Evolutionary conservation across 2,888 invertebrate genomes (phyloP).

Genomic region (Caenorhabditis japonica): DNA sequence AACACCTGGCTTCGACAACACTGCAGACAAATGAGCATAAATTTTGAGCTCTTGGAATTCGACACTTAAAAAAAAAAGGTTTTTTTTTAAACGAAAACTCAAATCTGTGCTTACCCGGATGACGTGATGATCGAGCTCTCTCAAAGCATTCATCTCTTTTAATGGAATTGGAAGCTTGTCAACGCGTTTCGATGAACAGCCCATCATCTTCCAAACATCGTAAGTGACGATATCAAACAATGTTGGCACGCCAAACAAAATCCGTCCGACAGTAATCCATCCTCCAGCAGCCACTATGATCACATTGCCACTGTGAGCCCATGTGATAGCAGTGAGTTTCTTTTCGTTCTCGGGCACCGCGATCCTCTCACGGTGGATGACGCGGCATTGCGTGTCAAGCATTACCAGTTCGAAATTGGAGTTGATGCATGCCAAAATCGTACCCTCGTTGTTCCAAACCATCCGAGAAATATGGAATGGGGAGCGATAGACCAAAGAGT

Average conservation of each 20-base stretch:
- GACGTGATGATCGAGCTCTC: slow-evolving; percentile 82
- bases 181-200: slow-evolving; percentile 78
- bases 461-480: slow-evolving; percentile 61
- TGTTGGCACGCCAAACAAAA: slow-evolving; percentile 86
- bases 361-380: slow-evolving; percentile 57
- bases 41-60: slow-evolving; percentile 90
- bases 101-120: slow-evolving; percentile 84
- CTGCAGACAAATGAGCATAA: slow-evolving; percentile 93
- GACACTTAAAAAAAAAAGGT: slow-evolving; percentile 83
- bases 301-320: slow-evolving; percentile 94
- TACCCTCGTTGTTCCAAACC: slow-evolving; percentile 71
- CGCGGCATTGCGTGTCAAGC: slow-evolving; percentile 42
- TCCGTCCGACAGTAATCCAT: slow-evolving; percentile 84
- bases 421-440: slow-evolving; percentile 69
- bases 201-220: slow-evolving; percentile 67
- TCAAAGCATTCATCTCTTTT: slow-evolving; percentile 78
- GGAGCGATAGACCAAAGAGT: slow-evolving; percentile 37
- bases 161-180: slow-evolving; percentile 88
- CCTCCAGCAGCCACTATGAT: slow-evolving; percentile 93
- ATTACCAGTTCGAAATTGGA: slow-evolving; percentile 58
- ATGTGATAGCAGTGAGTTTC: slow-evolving; percentile 88
- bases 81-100: background rate
- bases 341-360: slow-evolving; percentile 18
- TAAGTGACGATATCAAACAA: slow-evolving; percentile 84
- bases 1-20: slow-evolving; percentile 89